Conservation (phyloP, 2,888 invertebrate species). For the Leptarthrus brevirostris region DNA sequence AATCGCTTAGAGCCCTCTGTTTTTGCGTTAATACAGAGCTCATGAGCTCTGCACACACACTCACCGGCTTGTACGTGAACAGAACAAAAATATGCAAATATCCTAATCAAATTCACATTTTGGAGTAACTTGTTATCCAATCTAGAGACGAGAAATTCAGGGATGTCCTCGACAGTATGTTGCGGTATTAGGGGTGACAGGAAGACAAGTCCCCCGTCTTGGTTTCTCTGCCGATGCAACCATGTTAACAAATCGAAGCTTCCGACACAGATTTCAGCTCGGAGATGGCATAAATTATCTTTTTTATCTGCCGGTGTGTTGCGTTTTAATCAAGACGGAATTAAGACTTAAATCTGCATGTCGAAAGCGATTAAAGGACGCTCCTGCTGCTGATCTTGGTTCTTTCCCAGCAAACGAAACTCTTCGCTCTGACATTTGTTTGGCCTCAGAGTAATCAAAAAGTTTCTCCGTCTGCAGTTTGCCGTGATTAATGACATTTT, state of each 20-base stretch:
- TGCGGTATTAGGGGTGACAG: slow-evolving; percentile 17
- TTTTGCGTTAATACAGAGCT: slow-evolving; percentile 34
- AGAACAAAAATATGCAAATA: slow-evolving; percentile 64
- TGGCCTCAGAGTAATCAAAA: slow-evolving; percentile 23
- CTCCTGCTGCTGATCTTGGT: slow-evolving; percentile 23
- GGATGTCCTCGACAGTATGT: slow-evolving; percentile 3
- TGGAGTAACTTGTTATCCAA: slow-evolving; percentile 66
- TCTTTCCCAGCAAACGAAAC: not conserved
- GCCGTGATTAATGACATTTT: slow-evolving; percentile 53
- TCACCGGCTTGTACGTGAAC: slow-evolving; percentile 16
- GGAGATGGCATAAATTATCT: slow-evolving; percentile 36
- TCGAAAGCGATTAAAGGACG: slow-evolving; percentile 67
- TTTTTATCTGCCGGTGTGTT: slow-evolving; percentile 43
- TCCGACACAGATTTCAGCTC: slow-evolving; percentile 17
- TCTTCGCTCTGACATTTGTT: slow-evolving; percentile 32
- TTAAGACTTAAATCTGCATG: slow-evolving; percentile 66
- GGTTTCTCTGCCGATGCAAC: not conserved
- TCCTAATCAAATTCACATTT: slow-evolving; percentile 68
- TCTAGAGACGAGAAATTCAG: slow-evolving; percentile 55
- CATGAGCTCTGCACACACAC: slow-evolving; percentile 14
- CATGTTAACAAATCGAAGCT: slow-evolving; percentile 39
- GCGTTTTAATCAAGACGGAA: slow-evolving; percentile 58
- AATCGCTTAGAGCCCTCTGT: slow-evolving; percentile 9
- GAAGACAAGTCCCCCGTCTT: not conserved
- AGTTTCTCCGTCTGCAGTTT: slow-evolving; percentile 39